Percentiles rank a stretch among this genome's conserved stretches.
Conservation (phyloP, 2,797 vertebrate genomes). For the Botia kubotai region DNA sequence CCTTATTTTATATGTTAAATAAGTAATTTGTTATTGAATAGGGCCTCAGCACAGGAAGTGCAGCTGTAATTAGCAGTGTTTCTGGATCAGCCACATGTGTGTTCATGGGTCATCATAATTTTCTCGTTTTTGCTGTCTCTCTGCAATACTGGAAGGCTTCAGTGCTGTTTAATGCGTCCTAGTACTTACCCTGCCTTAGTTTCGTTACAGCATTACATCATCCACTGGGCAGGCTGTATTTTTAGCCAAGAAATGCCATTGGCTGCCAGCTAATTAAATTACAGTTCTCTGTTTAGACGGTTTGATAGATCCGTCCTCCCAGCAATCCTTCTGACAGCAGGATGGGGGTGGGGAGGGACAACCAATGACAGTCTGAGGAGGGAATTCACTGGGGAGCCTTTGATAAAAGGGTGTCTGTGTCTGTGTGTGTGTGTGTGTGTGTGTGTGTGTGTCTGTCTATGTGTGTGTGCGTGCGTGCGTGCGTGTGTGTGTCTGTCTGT, state of each 20-base stretch:
- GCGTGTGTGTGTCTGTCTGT: no score
- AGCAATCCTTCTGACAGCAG: neutral
- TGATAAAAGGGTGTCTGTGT: neutral
- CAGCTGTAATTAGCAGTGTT: no score
- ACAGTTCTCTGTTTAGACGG: slow-evolving; percentile 72
- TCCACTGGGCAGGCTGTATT: no score
- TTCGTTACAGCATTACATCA: slow-evolving; percentile 52
- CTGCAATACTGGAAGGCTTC: slow-evolving; percentile 27
- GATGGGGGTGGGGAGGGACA: slow-evolving; percentile 9
- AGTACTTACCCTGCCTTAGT: slow-evolving; percentile 76
- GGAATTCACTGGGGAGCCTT: slow-evolving; percentile 18
- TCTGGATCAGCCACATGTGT: neutral
- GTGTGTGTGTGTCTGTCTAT: no score
- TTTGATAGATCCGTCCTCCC: slow-evolving; percentile 63
- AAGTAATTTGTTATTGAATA: no score
- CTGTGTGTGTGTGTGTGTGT: slow-evolving; percentile 27
- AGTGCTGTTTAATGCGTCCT: slow-evolving; percentile 70
- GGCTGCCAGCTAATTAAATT: slow-evolving; percentile 74
- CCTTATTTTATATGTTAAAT: no score
- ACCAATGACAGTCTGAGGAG: slow-evolving; percentile 50
- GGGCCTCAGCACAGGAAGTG: no score
- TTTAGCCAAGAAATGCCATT: no score
- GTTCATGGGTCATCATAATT: slow-evolving; percentile 54
- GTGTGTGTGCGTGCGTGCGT: no score
- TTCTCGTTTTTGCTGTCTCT: neutral